These are phyloP conservation scores for Rhopilema esculentum DNA, from an alignment of 30 jellyfish, hydroid and myxozoan genomes.

Conservation along the genomic window DNA sequence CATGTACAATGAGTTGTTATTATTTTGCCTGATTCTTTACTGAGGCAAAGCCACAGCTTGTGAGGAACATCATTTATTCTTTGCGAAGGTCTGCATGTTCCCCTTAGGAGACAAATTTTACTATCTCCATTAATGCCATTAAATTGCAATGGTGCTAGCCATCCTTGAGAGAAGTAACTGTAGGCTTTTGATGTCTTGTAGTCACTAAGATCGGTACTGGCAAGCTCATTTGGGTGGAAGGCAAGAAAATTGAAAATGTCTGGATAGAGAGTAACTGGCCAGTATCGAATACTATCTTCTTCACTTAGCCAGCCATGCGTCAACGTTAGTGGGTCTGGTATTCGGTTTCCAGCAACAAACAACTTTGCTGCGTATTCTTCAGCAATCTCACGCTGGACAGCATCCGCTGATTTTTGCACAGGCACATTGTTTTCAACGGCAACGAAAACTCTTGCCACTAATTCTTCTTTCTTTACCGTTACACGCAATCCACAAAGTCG, in stretches of 20 bases:
- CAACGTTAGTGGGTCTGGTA: conserved; percentile 45
- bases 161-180: conserved; percentile 52
- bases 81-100: conserved; percentile 63
- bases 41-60: conserved; percentile 62
- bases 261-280: conserved; percentile 58
- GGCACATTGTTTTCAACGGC: conserved; percentile 37
- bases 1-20: conserved; percentile 52
- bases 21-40: conserved; percentile 37
- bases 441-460: conserved; percentile 36
- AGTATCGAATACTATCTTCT: conserved; percentile 36
- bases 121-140: neutral
- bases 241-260: conserved; percentile 48
- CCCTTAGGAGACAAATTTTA: conserved; percentile 30
- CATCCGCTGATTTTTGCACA: conserved; percentile 29
- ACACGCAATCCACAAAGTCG: conserved; percentile 41
- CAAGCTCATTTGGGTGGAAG: conserved; percentile 41
- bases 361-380: neutral
- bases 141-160: conserved; percentile 37
- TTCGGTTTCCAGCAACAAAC: neutral
- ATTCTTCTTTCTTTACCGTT: conserved; percentile 33
- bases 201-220: conserved; percentile 33
- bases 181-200: conserved; percentile 67
- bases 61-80: conserved; percentile 41
- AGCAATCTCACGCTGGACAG: neutral
- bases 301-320: conserved; percentile 46